These are phyloP conservation scores for Protobothrops flavoviridis DNA, from an alignment of 2,113 vertebrate genomes.

Conservation along the genomic window DNA sequence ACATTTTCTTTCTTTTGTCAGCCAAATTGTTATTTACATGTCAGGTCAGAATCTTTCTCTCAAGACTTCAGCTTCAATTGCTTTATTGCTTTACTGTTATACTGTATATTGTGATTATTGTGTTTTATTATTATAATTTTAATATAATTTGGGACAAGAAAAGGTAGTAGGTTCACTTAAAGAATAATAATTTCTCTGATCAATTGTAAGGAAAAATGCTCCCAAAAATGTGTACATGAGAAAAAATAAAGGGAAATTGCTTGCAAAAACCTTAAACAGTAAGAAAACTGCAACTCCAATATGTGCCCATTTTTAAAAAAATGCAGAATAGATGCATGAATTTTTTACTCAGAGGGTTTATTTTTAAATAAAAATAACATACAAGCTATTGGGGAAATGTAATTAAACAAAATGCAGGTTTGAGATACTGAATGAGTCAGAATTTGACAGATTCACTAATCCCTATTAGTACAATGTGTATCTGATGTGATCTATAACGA, in stretches of 20 bases:
- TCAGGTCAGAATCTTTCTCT: neutral
- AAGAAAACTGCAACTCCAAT: neutral
- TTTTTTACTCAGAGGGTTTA: neutral
- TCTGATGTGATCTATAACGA: neutral
- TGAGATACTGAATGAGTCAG: neutral
- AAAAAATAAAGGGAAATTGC: neutral
- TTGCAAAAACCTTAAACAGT: neutral
- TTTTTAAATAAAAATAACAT: neutral
- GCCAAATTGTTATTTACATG: neutral
- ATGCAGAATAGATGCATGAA: neutral
- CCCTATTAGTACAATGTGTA: neutral
- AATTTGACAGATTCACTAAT: neutral
- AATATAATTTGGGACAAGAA: neutral
- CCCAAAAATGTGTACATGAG: neutral
- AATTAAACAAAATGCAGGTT: neutral
- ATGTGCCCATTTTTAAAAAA: neutral
- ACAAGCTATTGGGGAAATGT: neutral
- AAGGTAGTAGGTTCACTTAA: neutral
- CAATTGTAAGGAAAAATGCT: neutral
- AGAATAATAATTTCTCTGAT: neutral
- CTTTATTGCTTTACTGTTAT: neutral
- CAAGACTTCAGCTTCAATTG: neutral
- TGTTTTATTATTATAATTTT: neutral
- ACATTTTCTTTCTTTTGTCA: neutral
- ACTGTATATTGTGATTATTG: neutral